A percentile compares a stretch with the other conserved stretches of the same genome.
Evolutionary conservation across 2,113 vertebrate species (phyloP).

Genomic region (Vombatus ursinus): DNA sequence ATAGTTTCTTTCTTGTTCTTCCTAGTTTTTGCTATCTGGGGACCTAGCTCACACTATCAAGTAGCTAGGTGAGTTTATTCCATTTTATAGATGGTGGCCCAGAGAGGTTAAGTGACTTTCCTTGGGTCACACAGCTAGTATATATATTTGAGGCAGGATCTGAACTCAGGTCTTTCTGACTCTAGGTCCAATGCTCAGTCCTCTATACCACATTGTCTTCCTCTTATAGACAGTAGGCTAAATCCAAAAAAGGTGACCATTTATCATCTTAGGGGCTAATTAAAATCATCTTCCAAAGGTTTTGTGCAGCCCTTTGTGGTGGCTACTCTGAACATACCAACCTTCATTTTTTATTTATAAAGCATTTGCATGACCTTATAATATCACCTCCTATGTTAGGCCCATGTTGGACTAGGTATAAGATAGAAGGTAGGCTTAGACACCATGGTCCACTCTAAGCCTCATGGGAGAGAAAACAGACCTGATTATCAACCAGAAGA

Average conservation of each 20-base stretch:
- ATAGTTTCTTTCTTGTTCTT: background rate
- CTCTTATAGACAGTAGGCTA: background rate
- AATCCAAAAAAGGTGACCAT: background rate
- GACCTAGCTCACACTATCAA: background rate
- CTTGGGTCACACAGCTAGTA: background rate
- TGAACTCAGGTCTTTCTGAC: background rate
- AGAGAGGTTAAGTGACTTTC: background rate
- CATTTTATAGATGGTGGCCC: background rate
- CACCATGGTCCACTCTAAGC: background rate
- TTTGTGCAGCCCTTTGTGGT: background rate
- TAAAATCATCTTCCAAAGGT: background rate
- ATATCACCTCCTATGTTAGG: background rate
- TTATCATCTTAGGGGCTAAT: background rate
- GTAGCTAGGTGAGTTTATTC: background rate
- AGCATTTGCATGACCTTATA: background rate
- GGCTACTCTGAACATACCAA: background rate
- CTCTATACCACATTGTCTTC: background rate
- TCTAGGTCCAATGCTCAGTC: background rate
- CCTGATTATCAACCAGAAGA: background rate
- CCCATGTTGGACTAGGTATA: background rate
- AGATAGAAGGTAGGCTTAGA: background rate
- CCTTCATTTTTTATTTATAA: background rate
- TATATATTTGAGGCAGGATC: background rate
- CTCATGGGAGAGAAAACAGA: background rate
- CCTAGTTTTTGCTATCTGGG: background rate